Percentiles rank a stretch among this genome's conserved stretches.
These are phyloP conservation scores for Alosa sapidissima DNA, from an alignment of 2,797 vertebrate species.

Conservation along the genomic window DNA sequence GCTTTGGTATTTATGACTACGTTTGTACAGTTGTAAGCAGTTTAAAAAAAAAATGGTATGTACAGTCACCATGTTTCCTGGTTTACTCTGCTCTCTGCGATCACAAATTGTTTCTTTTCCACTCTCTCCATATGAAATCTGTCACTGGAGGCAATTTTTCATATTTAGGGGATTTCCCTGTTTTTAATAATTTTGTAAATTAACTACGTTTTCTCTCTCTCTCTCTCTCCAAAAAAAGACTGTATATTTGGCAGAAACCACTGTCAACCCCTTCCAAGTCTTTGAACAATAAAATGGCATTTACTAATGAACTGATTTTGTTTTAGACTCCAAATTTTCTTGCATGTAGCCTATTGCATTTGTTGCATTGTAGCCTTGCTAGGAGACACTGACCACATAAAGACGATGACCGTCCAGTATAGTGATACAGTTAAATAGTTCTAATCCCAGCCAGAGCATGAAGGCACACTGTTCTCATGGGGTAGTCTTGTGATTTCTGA, in stretches of 20 bases:
- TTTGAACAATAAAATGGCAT: slow-evolving; percentile 73
- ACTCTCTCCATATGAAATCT: slow-evolving; percentile 1
- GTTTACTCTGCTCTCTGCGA: neutral
- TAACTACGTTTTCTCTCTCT: slow-evolving; percentile 1
- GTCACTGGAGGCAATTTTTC: slow-evolving; percentile 16
- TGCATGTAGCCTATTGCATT: neutral
- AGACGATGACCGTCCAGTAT: neutral
- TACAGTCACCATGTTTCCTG: slow-evolving; percentile 32
- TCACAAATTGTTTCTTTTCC: neutral
- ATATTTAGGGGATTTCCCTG: neutral
- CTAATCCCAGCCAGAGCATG: neutral
- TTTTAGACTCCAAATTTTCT: neutral
- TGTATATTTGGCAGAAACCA: slow-evolving; percentile 53
- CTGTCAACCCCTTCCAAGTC: slow-evolving; percentile 51
- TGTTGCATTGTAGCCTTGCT: neutral
- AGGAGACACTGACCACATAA: neutral
- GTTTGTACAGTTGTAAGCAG: slow-evolving; percentile 44
- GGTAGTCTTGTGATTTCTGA: slow-evolving; percentile 46
- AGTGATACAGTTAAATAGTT: neutral
- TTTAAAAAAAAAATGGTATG: slow-evolving; percentile 31
- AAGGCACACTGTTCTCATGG: slow-evolving; percentile 8
- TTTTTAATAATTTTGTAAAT: slow-evolving; percentile 5
- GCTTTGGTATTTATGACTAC: slow-evolving; percentile 45
- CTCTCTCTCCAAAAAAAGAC: slow-evolving; percentile 50
- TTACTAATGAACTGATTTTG: slow-evolving; percentile 39